Percentiles rank a stretch among this genome's conserved stretches.
These are phyloP conservation scores for Hylyphantes graminicola DNA, from an alignment of 1,140 invertebrate genomes.

Conservation along the genomic window DNA sequence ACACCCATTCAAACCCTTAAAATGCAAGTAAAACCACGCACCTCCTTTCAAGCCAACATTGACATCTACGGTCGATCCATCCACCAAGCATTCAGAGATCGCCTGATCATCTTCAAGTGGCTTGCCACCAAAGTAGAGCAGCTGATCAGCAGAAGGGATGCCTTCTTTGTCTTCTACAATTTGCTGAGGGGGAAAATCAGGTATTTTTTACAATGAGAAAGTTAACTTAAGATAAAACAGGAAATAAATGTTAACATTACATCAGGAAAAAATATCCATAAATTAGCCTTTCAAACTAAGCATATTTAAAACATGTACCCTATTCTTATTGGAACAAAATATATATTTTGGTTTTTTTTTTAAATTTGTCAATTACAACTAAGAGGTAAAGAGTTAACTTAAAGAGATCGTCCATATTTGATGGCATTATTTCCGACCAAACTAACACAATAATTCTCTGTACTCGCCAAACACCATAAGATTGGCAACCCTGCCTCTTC, in stretches of 20 bases:
- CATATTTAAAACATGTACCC: too few species aligned
- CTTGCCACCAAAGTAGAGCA: constrained; percentile 78
- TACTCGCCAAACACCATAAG: too few species aligned
- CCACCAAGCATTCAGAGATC: constrained; percentile 73
- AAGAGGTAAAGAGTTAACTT: too few species aligned
- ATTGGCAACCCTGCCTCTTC: too few species aligned
- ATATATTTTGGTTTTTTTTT: too few species aligned
- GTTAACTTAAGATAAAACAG: background rate
- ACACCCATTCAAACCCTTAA: background rate
- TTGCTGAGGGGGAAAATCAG: constrained; percentile 67
- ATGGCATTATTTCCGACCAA: too few species aligned
- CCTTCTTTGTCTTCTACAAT: constrained; percentile 72
- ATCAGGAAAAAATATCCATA: background rate
- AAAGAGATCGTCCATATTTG: background rate
- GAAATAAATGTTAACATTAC: too few species aligned
- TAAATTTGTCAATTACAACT: too few species aligned
- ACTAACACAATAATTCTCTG: too few species aligned
- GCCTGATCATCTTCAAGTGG: constrained; percentile 77
- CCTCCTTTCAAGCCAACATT: constrained; percentile 88
- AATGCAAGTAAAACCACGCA: constrained; percentile 63
- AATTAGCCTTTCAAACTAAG: background rate
- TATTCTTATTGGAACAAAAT: too few species aligned
- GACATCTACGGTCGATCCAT: constrained; percentile 79
- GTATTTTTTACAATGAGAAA: constrained; percentile 1
- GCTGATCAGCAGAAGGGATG: constrained; percentile 74